These are phyloP conservation scores for Epinotia demarniana DNA, from an alignment of 2,888 invertebrate genomes.

Conservation along the genomic window DNA sequence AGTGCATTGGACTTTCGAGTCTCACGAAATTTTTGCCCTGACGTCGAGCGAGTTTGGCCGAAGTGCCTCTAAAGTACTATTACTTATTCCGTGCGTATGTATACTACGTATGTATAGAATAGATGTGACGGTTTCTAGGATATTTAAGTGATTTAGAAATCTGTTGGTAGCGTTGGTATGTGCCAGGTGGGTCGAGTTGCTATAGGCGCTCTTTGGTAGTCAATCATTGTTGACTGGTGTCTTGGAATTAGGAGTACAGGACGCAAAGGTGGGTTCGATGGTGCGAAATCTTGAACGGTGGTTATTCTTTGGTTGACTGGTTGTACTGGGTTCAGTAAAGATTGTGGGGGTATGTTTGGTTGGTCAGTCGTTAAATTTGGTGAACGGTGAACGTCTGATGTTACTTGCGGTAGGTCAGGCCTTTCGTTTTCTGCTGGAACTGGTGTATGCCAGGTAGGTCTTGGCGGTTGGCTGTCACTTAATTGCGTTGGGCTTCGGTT, in stretches of 20 bases:
- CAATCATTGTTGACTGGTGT: not conserved
- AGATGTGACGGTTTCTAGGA: no score
- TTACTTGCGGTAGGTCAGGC: not conserved
- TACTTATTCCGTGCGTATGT: no score
- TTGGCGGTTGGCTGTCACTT: not conserved
- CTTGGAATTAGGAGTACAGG: not conserved
- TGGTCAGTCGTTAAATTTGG: not conserved
- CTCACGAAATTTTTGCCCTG: no score
- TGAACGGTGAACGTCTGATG: not conserved
- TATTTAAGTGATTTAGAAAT: no score
- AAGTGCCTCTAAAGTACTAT: no score
- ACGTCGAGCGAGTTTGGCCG: no score
- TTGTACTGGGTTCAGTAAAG: not conserved
- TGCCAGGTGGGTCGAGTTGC: not conserved
- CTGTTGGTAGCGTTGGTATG: not conserved
- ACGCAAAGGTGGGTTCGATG: not conserved
- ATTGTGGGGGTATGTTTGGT: not conserved
- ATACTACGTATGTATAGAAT: no score
- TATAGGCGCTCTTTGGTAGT: not conserved
- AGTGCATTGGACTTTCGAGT: no score
- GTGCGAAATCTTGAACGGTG: not conserved
- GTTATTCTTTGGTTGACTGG: not conserved
- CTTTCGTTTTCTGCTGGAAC: not conserved
- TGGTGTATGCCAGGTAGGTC: slow-evolving; percentile 5
- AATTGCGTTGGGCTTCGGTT: not conserved